Evolutionary conservation across 2,888 invertebrate species (phyloP).

Genomic region (Lamproptera curius): DNA sequence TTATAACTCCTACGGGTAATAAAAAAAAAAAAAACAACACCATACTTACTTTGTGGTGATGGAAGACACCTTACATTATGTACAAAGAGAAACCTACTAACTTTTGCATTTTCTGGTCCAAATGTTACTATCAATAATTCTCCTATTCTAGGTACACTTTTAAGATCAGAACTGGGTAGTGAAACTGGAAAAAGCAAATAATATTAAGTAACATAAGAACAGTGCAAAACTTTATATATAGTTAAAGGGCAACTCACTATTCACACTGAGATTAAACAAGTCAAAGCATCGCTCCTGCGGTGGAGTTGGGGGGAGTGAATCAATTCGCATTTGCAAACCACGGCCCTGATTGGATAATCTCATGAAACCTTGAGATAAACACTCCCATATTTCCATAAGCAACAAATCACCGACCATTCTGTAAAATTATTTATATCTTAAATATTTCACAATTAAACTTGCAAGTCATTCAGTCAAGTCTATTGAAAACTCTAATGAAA

Average conservation of each 20-base stretch:
- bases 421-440: slow-evolving; percentile 32
- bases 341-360: slow-evolving; percentile 37
- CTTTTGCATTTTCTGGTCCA: slow-evolving; percentile 44
- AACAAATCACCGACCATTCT: slow-evolving; percentile 76
- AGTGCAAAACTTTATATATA: neutral
- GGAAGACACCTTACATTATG: slow-evolving; percentile 55
- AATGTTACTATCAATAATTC: slow-evolving; percentile 56
- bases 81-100: slow-evolving; percentile 58
- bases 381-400: slow-evolving; percentile 81
- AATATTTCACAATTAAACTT: neutral
- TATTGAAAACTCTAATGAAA: too few species aligned
- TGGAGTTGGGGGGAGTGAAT: slow-evolving; percentile 50
- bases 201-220: neutral
- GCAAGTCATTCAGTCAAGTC: too few species aligned
- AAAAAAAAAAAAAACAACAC: neutral
- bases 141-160: slow-evolving; percentile 51
- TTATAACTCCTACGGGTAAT: neutral
- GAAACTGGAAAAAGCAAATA: slow-evolving; percentile 46
- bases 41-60: slow-evolving; percentile 54
- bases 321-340: slow-evolving; percentile 49
- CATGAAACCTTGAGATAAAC: slow-evolving; percentile 52
- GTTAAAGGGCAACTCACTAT: slow-evolving; percentile 39
- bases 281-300: slow-evolving; percentile 49
- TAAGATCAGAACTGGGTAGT: slow-evolving; percentile 43
- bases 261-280: slow-evolving; percentile 52